Base-by-base conservation (phyloP, 1,140 invertebrate genomes). In the Sesamia nonagrioides region DNA sequence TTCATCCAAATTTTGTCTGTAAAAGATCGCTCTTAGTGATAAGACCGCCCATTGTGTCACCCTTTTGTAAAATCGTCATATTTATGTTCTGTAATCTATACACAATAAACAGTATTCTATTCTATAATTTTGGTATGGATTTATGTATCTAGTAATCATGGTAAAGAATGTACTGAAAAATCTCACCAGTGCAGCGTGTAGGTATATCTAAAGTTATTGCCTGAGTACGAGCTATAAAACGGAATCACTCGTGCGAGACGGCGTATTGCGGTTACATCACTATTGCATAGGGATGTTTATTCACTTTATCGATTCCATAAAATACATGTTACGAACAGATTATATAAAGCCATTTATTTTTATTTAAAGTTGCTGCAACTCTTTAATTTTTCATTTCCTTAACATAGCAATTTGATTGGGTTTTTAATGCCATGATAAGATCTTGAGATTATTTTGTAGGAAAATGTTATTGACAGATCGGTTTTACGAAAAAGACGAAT, bases 231-330 rank as follows among this genome's bases (percentile, higher is more conserved):
- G 33, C 50, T 15, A 52, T 52, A 54, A 52, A 54, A 71, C 33
- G 33, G 27, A 54, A 17, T 71, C 68, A 17, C 50, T 71, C 68
- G 72, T 45, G 72, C 72, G 40, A 48, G 56, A 73, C 48, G 37
- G 8, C 11, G n/a, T 37, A 45, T 17, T 45, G 13, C 52, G n/a
- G 21, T 75, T 75, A 58, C 56, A 17, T 75, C 72, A 75, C 54
- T 18, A 58, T 48, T 48, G 35, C 56, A 75, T n/a, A 35, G 42
- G 13, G 13, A 63, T 45, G 35, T 77, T 79, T 72, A 73, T 60
- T 78, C 66, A 68, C 27, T 76, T 78, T 83, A 83, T 81, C 74
- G 79, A 79, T 83, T 80, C 69, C 58, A 76, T 81, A 81, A 76
- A 72, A 83, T 27, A 50, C 54, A 71, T 7, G 35, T 69, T 74